Evolutionary conservation across 2,797 vertebrate genomes (phyloP).

Genomic region (Onychomys torridus): DNA sequence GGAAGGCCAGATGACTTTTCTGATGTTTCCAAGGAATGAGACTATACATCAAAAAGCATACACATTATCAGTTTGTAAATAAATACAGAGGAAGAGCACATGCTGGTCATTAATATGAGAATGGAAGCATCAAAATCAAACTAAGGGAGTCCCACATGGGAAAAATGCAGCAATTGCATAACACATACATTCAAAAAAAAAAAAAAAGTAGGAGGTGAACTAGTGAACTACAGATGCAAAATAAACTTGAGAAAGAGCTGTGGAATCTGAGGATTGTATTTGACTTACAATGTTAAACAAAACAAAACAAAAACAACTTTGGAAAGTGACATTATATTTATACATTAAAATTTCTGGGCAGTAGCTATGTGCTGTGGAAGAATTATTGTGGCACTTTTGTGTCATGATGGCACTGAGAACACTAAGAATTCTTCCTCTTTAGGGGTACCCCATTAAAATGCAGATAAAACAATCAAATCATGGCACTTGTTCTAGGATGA

Average conservation of each 20-base stretch:
- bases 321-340: conserved; percentile 1
- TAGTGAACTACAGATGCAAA: neutral
- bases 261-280: neutral
- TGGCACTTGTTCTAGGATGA: conserved; percentile 18
- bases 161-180: neutral
- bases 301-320: too few relatives aligned
- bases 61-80: neutral
- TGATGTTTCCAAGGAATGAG: neutral
- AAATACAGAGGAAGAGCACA: neutral
- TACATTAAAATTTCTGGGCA: conserved; percentile 28
- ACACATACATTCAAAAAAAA: neutral
- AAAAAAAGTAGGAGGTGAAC: neutral
- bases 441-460: neutral
- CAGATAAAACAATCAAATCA: neutral
- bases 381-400: conserved; percentile 10
- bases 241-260: conserved; percentile 25
- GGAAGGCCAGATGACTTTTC: neutral
- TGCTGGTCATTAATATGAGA: neutral
- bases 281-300: neutral
- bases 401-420: neutral
- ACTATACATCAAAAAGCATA: conserved; percentile 11
- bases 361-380: neutral
- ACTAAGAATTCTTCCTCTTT: conserved; percentile 24
- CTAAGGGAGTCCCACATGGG: neutral
- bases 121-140: neutral